A percentile compares a stretch with the other conserved stretches of the same genome.
Conservation (phyloP, 2,797 vertebrate genomes). For the Pogonophryne albipinna region DNA sequence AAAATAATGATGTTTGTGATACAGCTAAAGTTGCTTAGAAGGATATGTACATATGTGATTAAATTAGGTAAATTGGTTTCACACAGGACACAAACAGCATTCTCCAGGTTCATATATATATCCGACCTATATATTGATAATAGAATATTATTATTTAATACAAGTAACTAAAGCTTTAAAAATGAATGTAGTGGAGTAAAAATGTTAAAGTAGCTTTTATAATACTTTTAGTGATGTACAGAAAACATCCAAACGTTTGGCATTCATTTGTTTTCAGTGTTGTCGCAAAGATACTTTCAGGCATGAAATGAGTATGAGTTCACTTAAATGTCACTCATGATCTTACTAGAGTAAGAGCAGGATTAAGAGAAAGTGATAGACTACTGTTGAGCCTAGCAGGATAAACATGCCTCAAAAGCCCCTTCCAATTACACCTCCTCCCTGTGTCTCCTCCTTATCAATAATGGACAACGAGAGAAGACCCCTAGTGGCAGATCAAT, state of each 20-base stretch:
- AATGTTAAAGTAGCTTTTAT: too few relatives aligned
- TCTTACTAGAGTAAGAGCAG: not conserved
- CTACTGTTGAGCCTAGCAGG: not conserved
- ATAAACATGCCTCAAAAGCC: conserved; percentile 3
- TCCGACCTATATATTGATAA: too few relatives aligned
- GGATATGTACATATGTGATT: too few relatives aligned
- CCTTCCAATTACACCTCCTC: not conserved
- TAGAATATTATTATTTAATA: too few relatives aligned
- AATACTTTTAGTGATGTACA: too few relatives aligned
- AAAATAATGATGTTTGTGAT: too few relatives aligned
- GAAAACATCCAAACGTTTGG: not conserved
- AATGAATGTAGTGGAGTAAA: too few relatives aligned
- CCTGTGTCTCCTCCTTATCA: conserved; percentile 50
- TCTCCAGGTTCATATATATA: too few relatives aligned
- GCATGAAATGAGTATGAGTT: not conserved
- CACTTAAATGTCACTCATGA: conserved; percentile 2
- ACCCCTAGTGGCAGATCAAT: conserved; percentile 53
- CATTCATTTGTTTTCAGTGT: not conserved
- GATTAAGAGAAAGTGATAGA: not conserved
- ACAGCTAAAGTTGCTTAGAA: too few relatives aligned
- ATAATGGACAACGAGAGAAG: conserved; percentile 64
- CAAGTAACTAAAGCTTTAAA: too few relatives aligned
- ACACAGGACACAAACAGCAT: too few relatives aligned
- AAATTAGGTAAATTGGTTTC: too few relatives aligned
- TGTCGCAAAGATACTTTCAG: not conserved